Conservation (phyloP, 2,888 invertebrate genomes). For the Eulithis prunata region DNA sequence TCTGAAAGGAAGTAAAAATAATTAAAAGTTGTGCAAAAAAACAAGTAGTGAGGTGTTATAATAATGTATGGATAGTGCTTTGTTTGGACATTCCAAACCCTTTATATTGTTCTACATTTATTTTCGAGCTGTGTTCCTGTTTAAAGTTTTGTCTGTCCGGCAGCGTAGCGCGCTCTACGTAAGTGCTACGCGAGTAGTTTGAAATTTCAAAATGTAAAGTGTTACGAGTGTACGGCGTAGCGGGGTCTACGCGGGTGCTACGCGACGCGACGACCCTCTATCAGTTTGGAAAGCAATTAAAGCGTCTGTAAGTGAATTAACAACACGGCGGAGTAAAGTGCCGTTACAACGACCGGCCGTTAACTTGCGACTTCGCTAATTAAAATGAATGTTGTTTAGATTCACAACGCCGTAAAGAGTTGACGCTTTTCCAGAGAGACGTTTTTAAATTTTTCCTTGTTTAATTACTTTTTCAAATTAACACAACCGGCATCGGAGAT, state of each 20-base stretch:
- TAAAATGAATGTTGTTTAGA: slow-evolving; percentile 24
- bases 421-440: slow-evolving; percentile 3
- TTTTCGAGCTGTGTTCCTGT: too few species aligned
- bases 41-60: too few species aligned
- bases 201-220: too few species aligned
- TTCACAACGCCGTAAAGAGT: slow-evolving; percentile 10
- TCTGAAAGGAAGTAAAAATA: too few species aligned
- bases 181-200: background rate
- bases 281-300: slow-evolving; percentile 10
- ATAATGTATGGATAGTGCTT: too few species aligned
- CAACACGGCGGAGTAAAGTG: slow-evolving; percentile 10
- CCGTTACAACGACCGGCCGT: slow-evolving; percentile 18
- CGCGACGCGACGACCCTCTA: slow-evolving; percentile 14
- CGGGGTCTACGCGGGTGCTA: slow-evolving; percentile 19
- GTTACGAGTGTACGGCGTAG: slow-evolving; percentile 3
- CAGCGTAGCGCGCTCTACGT: background rate
- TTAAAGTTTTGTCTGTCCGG: too few species aligned
- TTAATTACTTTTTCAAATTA: slow-evolving; percentile 20
- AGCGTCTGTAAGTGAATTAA: slow-evolving; percentile 17
- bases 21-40: too few species aligned
- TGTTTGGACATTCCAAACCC: too few species aligned
- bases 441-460: slow-evolving; percentile 2
- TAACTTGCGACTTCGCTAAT: slow-evolving; percentile 19
- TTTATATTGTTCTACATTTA: too few species aligned
- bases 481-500: slow-evolving; percentile 2